Evolutionary conservation across 2,113 vertebrate genomes (phyloP), one percentile per base, ranked within the genome.

Genomic region (Labrus mixtus): DNA sequence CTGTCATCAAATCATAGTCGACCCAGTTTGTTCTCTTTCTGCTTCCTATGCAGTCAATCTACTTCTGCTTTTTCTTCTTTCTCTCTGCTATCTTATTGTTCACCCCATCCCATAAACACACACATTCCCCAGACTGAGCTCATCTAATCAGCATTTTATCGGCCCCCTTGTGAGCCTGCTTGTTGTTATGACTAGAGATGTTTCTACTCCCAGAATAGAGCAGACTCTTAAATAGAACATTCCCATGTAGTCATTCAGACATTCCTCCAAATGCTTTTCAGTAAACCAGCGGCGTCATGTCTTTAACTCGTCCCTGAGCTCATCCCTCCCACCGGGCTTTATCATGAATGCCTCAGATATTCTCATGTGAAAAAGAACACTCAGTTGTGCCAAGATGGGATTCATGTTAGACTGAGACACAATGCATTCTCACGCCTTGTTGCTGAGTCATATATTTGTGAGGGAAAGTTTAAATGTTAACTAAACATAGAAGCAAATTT

Each of bases 141-240:
- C 90, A 91, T 89, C 87, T 77, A 59, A 79, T 86, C 75, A 80
- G 85, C 85, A 89, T 92, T 87, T 90, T 89, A 91, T 92, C 91
- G 68, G 82, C 58, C 80, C 73, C 87, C 85, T 81, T 73, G 78
- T 56, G 73, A 91, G 83, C 69, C 56, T 83, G 88, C 79, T 67
- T 67, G 11, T 79, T 93, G 89, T 91, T 93, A 89, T 93, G 91
- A 87, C 90, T 89, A 16, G 81, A 73, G 73, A 76, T 82, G 82
- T 86, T 91, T 87, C 90, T 89, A 75, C 89, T 89, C 85, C 87
- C 87, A 90, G 87, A 84, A 89, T 61, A 75, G 84, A 73, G 58
- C 68, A 51, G 76, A 88, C 82, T 82, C 90, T 85, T 77, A 92
- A 91, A 91, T 88, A 89, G 90, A 87, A 89, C 86, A 84, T 91